Percentiles rank a stretch among this genome's conserved stretches.
phyloP scores from a whole-genome alignment of 2,797 vertebrate genomes.

The Crenuchus spilurus region DNA sequence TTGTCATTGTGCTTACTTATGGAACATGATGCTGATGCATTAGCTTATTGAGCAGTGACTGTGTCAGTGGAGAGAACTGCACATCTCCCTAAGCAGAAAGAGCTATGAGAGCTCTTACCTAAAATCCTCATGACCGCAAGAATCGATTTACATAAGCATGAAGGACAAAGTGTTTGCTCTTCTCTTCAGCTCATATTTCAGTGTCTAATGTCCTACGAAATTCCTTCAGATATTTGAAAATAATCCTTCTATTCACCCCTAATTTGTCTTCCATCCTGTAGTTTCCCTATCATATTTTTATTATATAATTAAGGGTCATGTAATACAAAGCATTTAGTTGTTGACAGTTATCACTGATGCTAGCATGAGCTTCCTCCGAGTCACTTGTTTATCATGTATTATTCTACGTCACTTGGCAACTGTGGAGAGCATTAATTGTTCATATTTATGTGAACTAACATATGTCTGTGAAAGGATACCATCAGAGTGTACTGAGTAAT shows the following conservation, averaged over 20 bases:
- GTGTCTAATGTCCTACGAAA: background rate
- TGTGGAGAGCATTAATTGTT: too few species aligned
- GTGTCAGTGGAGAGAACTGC: background rate
- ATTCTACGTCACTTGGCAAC: too few species aligned
- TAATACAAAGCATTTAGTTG: too few species aligned
- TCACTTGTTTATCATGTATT: too few species aligned
- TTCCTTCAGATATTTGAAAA: background rate
- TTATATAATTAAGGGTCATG: too few species aligned
- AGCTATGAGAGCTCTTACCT: conserved; percentile 6
- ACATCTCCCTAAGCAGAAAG: conserved; percentile 2
- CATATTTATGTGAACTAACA: too few species aligned
- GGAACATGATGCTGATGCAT: conserved; percentile 7
- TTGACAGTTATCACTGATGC: too few species aligned
- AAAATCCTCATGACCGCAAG: background rate
- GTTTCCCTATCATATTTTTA: too few species aligned
- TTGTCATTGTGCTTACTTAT: conserved; percentile 15
- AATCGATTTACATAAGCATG: conserved; percentile 19
- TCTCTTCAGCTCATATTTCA: background rate
- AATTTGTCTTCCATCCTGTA: too few species aligned
- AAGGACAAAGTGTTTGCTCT: conserved; percentile 2
- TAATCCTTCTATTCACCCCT: background rate
- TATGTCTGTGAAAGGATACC: too few species aligned
- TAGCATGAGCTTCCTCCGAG: too few species aligned
- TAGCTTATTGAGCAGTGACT: conserved; percentile 8
- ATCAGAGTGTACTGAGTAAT: too few species aligned